phyloP scores from a whole-genome alignment of 2,113 vertebrate species.

The Laticauda colubrina region DNA sequence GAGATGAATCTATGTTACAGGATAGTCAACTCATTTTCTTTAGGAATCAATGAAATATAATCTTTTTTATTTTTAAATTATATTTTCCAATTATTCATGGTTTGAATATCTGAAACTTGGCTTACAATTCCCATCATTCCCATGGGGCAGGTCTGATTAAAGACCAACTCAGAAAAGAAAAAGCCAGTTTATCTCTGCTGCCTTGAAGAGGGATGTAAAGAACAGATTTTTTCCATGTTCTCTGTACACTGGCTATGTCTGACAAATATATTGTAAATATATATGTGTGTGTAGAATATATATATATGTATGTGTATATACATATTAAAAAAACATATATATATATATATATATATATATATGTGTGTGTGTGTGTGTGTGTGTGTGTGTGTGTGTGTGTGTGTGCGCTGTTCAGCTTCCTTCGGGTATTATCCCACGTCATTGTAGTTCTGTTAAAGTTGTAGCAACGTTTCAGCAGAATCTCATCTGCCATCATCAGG shows the following conservation, averaged over 20 bases:
- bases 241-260: not conserved
- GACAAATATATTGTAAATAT: not conserved
- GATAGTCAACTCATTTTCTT: not conserved
- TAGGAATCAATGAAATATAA: not conserved
- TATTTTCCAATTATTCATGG: not conserved
- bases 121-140: not conserved
- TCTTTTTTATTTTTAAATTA: not conserved
- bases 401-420: too few relatives aligned
- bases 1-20: not conserved
- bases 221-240: not conserved
- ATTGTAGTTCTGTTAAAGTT: too few relatives aligned
- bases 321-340: too few relatives aligned
- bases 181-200: not conserved
- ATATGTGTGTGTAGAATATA: too few relatives aligned
- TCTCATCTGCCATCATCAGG: too few relatives aligned
- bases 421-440: too few relatives aligned
- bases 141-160: not conserved
- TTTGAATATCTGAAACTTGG: not conserved
- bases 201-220: not conserved
- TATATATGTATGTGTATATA: too few relatives aligned
- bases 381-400: too few relatives aligned
- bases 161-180: not conserved
- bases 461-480: too few relatives aligned
- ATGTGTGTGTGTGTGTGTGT: too few relatives aligned
- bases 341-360: too few relatives aligned